These are phyloP conservation scores for Tolmerus cingulatus DNA, from an alignment of 2,888 invertebrate genomes.

Conservation along the genomic window DNA sequence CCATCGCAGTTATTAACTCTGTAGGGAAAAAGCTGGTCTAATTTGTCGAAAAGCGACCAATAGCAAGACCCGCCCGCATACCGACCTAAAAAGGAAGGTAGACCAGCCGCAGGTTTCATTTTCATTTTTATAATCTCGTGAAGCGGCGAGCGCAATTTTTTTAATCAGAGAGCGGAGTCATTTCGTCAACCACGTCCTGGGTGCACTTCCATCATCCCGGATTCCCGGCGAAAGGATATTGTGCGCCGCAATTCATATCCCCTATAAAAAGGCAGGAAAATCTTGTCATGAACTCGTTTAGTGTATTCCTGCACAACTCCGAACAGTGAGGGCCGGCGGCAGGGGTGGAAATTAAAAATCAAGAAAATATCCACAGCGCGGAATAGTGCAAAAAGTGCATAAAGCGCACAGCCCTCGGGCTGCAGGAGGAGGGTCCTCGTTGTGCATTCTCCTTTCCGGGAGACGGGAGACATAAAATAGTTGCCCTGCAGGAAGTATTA, in stretches of 20 bases:
- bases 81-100: not conserved
- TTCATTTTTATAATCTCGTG: not conserved
- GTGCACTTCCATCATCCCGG: not conserved
- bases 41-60: not conserved
- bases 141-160: not conserved
- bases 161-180: not conserved
- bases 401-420: not conserved
- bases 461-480: not conserved
- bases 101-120: not conserved
- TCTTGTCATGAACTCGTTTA: constrained; percentile 17
- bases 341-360: constrained; percentile 9
- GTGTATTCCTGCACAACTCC: not conserved
- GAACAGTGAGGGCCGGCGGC: not conserved
- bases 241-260: not conserved
- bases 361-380: not conserved
- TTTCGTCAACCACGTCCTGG: not conserved
- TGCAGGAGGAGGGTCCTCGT: not conserved
- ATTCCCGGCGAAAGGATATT: not conserved
- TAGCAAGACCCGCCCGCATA: not conserved
- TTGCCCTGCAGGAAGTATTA: not conserved
- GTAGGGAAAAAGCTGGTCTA: not conserved
- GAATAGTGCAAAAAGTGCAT: not conserved
- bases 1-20: not conserved
- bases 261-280: not conserved
- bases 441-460: not conserved